Base-by-base conservation (phyloP, 2,797 vertebrate genomes). In the Lateolabrax maculatus region DNA sequence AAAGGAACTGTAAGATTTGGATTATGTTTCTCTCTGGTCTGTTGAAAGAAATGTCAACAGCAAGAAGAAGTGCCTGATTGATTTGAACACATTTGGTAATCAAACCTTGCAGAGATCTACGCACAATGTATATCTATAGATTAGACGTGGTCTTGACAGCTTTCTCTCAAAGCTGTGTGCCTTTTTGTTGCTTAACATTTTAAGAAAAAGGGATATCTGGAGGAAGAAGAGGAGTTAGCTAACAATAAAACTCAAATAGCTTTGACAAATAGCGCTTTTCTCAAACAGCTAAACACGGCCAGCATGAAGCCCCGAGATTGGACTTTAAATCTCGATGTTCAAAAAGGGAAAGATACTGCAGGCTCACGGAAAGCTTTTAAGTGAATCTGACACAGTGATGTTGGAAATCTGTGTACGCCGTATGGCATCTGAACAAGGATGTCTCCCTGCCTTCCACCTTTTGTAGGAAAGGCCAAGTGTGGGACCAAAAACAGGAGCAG, bases 241-340 rank as follows among this genome's bases (percentile, higher is more conserved):
- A 12, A 77, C 69, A 83, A 53, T 58, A 49, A 68, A 80, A 52
- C 57, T 51, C 53, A 37, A 80, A 77, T 48, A 69, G 75, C 81
- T 85, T 70, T 76, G 63, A 81, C 75, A 84, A 86, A 85, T 65
- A 56, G 29, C 1, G 25, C 44, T 62, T 77, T 83, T 71, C 48
- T 67, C 70, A 34, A 52, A 27, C 55, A 58, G 63, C 66, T 55
- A 80, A 84, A 81, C 72, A 79, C 10, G 55, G 80, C 43, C 63
- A 19, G 75, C 41, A 13, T 18, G 52, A 73, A 46, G 60, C 80
- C 80, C 43, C 15, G 9, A 51, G 79, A 68, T 46, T 49, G 56
- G 70, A 76, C 66, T 85, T 83, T 68, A 79, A 79, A 77, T 89
- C 79, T 83, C 81, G 79, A 86, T 81, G 70, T 81, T 78, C 63